Evolutionary conservation across 2,113 vertebrate genomes (phyloP).

Genomic region (Rafetus swinhoei): DNA sequence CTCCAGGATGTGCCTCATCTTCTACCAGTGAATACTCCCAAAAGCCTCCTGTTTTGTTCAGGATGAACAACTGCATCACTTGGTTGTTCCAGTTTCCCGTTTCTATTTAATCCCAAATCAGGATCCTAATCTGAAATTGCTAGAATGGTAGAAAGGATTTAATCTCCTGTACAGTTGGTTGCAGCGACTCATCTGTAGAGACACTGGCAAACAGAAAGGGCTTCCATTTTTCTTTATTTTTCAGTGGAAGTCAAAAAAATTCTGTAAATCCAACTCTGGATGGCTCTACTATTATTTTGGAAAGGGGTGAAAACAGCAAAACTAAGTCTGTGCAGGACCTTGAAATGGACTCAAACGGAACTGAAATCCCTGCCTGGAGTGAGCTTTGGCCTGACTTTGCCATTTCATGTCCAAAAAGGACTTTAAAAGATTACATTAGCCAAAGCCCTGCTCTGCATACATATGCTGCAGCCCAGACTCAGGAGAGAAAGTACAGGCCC

Average conservation of each 20-base stretch:
- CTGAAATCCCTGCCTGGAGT: slow-evolving; percentile 75
- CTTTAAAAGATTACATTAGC: slow-evolving; percentile 67
- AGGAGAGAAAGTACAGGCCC: slow-evolving; percentile 59
- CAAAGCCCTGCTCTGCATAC: slow-evolving; percentile 35
- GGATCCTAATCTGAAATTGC: slow-evolving; percentile 22
- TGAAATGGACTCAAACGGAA: slow-evolving; percentile 81
- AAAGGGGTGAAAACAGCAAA: slow-evolving; percentile 62
- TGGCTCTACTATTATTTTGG: not conserved
- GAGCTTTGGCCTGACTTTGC: slow-evolving; percentile 72
- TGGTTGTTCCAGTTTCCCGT: not conserved
- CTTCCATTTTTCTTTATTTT: slow-evolving; percentile 14
- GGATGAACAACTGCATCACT: rapidly evolving
- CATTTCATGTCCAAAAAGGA: slow-evolving; percentile 63
- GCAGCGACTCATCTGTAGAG: slow-evolving; percentile 33
- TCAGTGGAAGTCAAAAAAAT: slow-evolving; percentile 10
- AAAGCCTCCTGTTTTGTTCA: not conserved
- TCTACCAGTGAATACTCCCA: not conserved
- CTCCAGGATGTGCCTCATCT: not conserved
- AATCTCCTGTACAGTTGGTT: slow-evolving; percentile 16
- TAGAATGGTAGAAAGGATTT: not conserved
- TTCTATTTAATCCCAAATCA: slow-evolving; percentile 18
- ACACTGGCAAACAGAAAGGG: not conserved
- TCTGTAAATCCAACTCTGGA: slow-evolving; percentile 60
- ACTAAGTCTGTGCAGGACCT: slow-evolving; percentile 61
- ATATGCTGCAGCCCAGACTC: slow-evolving; percentile 44